Evolutionary conservation across 2,113 vertebrate genomes (phyloP).

Genomic region (Apus apus): DNA sequence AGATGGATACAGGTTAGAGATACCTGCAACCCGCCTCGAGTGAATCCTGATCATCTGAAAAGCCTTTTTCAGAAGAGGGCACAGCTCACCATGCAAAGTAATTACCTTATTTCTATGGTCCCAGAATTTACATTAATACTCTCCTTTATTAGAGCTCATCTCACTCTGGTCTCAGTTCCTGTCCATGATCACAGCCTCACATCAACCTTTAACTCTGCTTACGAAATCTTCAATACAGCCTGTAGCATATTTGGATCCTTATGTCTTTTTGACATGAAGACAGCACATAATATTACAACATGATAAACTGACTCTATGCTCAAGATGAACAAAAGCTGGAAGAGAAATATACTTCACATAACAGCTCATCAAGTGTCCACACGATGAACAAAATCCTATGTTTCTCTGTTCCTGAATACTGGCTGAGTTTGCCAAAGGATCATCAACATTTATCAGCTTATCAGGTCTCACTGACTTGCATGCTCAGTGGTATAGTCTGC

Average conservation of each 20-base stretch:
- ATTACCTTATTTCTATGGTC: not conserved
- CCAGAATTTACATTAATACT: not conserved
- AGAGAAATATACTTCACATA: not conserved
- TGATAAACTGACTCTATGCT: not conserved
- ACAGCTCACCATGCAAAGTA: not conserved
- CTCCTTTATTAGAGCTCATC: not conserved
- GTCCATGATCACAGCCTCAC: not conserved
- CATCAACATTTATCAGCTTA: not conserved
- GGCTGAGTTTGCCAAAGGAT: not conserved
- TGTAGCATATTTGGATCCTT: not conserved
- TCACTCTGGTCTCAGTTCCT: not conserved
- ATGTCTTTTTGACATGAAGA: not conserved
- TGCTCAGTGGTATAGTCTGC: not conserved
- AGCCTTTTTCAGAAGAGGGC: not conserved
- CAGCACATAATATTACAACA: not conserved
- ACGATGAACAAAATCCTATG: not conserved
- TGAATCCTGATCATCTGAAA: not conserved
- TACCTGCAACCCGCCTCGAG: not conserved
- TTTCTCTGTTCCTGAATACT: not conserved
- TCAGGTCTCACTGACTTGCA: not conserved
- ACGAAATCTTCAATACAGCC: not conserved
- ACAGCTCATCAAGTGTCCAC: not conserved
- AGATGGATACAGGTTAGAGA: not conserved
- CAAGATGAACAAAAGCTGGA: not conserved
- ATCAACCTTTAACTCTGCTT: not conserved